Conservation (phyloP, 1,140 invertebrate genomes). For the Amyelois transitella region DNA sequence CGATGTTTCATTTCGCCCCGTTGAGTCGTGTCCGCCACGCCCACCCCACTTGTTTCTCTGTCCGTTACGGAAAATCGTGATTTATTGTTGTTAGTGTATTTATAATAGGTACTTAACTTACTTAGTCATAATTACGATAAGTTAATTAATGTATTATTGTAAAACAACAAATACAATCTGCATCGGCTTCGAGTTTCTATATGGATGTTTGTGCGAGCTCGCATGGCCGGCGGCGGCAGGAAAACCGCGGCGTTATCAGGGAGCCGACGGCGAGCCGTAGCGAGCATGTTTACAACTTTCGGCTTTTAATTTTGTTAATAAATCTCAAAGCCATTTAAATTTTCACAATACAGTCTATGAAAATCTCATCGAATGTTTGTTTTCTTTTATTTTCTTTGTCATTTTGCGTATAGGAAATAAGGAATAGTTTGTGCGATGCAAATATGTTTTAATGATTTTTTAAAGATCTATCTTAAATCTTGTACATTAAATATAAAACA, state of each 20-base stretch:
- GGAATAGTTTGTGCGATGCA: no score
- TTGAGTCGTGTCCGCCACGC: slow-evolving; percentile 9
- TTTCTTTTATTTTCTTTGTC: not conserved
- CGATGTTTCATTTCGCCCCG: slow-evolving; percentile 63
- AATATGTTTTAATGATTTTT: not conserved
- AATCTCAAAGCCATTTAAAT: not conserved
- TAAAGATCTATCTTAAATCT: not conserved
- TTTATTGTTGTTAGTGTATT: slow-evolving; percentile 4
- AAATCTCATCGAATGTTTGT: not conserved
- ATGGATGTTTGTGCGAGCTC: not conserved
- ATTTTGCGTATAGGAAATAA: not conserved
- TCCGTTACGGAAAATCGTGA: slow-evolving; percentile 1
- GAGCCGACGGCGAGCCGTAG: no score
- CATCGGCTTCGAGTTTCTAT: not conserved
- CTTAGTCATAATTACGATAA: slow-evolving; percentile 7
- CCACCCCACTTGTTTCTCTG: not conserved
- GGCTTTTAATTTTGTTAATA: not conserved
- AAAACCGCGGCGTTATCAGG: not conserved
- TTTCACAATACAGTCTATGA: not conserved
- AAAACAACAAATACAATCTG: not conserved
- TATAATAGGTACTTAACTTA: slow-evolving; percentile 6
- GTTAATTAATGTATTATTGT: slow-evolving; percentile 1
- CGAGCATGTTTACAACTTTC: not conserved
- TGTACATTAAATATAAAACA: slow-evolving; percentile 2
- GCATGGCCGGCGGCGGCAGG: not conserved